Base-by-base conservation (phyloP, 2,888 invertebrate species). In the Gryllus longicercus region DNA sequence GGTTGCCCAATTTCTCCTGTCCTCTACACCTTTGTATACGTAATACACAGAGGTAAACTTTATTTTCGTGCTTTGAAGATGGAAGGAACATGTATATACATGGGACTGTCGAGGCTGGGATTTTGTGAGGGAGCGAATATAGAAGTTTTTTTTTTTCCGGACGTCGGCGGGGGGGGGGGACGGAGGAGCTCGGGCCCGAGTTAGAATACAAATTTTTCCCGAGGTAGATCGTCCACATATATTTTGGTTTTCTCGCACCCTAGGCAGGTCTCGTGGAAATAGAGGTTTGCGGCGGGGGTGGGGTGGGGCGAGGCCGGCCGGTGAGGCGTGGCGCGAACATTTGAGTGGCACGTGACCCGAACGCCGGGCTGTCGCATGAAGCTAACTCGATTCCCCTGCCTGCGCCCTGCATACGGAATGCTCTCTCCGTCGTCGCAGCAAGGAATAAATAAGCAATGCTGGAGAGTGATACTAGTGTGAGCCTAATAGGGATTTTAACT, bases 21-120 rank as follows among this genome's bases (percentile, higher is more conserved):
- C 63, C 63, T 63, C n/a, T 63, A 63, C n/a, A 63, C 63, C 63
- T 63, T 63, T 63, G 63, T 63, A n/a, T 63, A n/a, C 63, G 63
- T 63, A 18, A 63, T 63, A 63, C 63, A n/a, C 63, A n/a, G 63
- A 14, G 63, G n/a, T 18, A 63, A 63, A 14, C 63, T 63, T 63
- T 63, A 63, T 63, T 63, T 63, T n/a, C 63, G 16, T 63, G 38
- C 38, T 38, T 38, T 38, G 38, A 38, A 38, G 38, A 38, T 38
- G 38, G 38, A 38, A 38, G 38, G 38, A 38, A 38, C 38, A 38
- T 38, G 38, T 38, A 38, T 38, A 38, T 38, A 38, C 38, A 38
- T 8, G 38, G 38, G 38, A 38, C 38, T 38, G 38, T 38, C 63
- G 63, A 63, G 16, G n/a, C n/a, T 18, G 16, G 63, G 63, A 63